Evolutionary conservation across 2,113 vertebrate species (phyloP).

Genomic region (Brachionichthys hirsutus): DNA sequence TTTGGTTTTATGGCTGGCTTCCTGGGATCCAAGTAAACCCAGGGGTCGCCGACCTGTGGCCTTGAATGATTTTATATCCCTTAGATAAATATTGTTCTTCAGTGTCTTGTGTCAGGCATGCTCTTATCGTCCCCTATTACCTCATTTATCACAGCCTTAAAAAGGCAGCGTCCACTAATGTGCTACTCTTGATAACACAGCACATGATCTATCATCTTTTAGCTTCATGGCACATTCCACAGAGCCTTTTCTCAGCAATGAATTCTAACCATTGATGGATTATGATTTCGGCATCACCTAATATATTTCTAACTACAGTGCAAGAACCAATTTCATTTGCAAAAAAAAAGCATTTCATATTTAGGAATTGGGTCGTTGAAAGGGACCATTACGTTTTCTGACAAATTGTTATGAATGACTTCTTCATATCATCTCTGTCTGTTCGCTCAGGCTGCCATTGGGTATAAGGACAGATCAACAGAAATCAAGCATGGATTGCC

Average conservation of each 20-base stretch:
- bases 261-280: constrained; percentile 20
- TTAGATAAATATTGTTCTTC: constrained; percentile 77
- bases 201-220: constrained; percentile 66
- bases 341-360: constrained; percentile 1
- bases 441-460: constrained; percentile 81
- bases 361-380: constrained; percentile 1
- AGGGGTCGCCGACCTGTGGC: constrained; percentile 67
- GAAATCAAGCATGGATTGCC: constrained; percentile 83
- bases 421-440: not conserved
- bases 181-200: constrained; percentile 62
- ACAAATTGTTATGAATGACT: not conserved
- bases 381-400: not conserved
- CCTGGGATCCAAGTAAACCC: constrained; percentile 48
- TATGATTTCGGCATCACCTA: constrained; percentile 11
- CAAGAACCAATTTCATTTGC: constrained; percentile 10
- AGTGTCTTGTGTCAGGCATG: constrained; percentile 72
- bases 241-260: constrained; percentile 41
- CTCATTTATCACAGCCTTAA: constrained; percentile 77
- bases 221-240: constrained; percentile 62
- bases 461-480: constrained; percentile 87
- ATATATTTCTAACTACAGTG: not conserved
- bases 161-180: constrained; percentile 68
- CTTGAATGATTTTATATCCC: constrained; percentile 73
- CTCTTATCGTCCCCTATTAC: constrained; percentile 71
- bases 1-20: constrained; percentile 41